Evolutionary conservation across 2,888 invertebrate species (phyloP).

Genomic region (Xanthorhoe spadicearia): DNA sequence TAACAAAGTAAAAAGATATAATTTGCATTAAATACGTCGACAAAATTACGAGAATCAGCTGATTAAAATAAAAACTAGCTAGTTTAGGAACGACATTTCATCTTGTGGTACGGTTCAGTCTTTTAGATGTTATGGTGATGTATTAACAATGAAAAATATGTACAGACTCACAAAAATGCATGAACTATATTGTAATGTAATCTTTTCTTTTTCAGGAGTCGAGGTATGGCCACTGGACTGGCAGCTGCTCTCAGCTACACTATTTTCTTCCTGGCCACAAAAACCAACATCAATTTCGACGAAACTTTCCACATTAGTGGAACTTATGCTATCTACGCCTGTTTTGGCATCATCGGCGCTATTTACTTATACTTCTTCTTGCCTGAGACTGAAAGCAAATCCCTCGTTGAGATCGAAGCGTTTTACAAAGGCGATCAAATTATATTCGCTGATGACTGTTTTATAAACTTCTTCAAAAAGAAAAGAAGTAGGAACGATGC

Average conservation of each 20-base stretch:
- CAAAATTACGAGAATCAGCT: too few species aligned
- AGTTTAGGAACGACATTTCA: too few species aligned
- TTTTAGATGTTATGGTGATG: too few species aligned
- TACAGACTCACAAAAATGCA: not conserved
- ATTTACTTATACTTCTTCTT: conserved; percentile 80
- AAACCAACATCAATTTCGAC: conserved; percentile 83
- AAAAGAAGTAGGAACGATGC: conserved; percentile 56
- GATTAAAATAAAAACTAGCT: too few species aligned
- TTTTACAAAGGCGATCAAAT: conserved; percentile 71
- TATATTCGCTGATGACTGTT: conserved; percentile 74
- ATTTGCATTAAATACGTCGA: too few species aligned
- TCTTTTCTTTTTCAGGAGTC: conserved; percentile 69
- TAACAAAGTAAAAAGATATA: too few species aligned
- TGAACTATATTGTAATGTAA: conserved; percentile 30
- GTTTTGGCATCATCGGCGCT: conserved; percentile 74
- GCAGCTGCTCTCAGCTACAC: conserved; percentile 81
- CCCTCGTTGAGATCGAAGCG: conserved; percentile 81
- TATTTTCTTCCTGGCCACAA: conserved; percentile 78
- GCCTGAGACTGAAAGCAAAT: conserved; percentile 83
- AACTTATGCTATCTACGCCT: conserved; percentile 76
- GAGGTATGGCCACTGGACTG: conserved; percentile 80
- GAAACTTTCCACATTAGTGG: conserved; percentile 76
- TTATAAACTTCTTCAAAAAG: conserved; percentile 73
- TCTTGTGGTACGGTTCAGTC: too few species aligned
- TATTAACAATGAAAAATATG: too few species aligned